phyloP scores from a whole-genome alignment of 2,797 vertebrate genomes.

The Brotogeris chrysoptera region DNA sequence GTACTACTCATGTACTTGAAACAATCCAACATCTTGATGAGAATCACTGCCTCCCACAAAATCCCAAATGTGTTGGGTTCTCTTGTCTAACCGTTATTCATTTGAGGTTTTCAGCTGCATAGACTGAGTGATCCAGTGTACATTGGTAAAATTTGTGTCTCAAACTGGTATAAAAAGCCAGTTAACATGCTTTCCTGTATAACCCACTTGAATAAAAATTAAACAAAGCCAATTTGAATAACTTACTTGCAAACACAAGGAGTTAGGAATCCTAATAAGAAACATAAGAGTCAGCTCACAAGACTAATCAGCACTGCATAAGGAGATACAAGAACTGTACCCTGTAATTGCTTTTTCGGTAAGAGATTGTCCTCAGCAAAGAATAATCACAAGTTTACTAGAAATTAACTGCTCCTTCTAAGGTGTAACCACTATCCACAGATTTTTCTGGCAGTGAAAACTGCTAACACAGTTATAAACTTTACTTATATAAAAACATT shows the following conservation, averaged over 20 bases:
- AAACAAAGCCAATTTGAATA: not conserved
- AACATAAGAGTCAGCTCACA: not conserved
- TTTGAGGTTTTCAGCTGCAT: not conserved
- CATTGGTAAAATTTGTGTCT: not conserved
- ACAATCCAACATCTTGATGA: not conserved
- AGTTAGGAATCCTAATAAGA: not conserved
- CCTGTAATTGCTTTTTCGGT: not conserved
- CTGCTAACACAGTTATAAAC: not conserved
- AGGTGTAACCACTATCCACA: not conserved
- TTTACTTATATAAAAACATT: conserved; percentile 10
- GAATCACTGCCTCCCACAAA: not conserved
- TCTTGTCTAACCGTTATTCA: not conserved
- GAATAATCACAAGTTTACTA: not conserved
- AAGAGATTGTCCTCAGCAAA: not conserved
- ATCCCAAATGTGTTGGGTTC: not conserved
- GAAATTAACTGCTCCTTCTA: not conserved
- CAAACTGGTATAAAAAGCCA: not conserved
- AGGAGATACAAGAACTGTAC: not conserved
- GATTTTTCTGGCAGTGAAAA: not conserved
- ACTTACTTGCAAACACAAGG: not conserved
- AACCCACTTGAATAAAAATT: not conserved
- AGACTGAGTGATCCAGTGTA: not conserved
- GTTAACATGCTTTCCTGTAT: not conserved
- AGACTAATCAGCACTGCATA: not conserved
- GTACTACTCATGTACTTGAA: not conserved